Percentiles rank a stretch among this genome's conserved stretches.
Evolutionary conservation across 2,797 vertebrate genomes (phyloP).

Genomic region (Urosaurus nigricauda): DNA sequence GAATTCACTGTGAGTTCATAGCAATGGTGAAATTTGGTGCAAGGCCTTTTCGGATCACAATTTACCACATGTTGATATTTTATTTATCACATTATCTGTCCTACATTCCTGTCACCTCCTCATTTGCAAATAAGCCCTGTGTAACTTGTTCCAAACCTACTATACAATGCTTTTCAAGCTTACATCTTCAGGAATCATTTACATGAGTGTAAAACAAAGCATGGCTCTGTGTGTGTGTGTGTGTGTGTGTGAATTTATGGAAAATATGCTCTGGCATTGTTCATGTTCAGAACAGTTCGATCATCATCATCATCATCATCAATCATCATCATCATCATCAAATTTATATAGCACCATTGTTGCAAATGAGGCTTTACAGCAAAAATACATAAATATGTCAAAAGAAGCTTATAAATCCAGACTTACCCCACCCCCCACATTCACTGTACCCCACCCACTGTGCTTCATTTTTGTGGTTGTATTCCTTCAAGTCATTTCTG

Average conservation of each 20-base stretch:
- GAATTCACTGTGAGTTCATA: not conserved
- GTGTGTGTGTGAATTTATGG: not conserved
- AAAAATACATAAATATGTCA: no score
- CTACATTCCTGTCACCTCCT: not conserved
- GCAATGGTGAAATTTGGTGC: not conserved
- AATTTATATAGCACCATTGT: no score
- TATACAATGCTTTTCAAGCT: not conserved
- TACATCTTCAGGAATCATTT: not conserved
- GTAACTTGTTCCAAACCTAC: not conserved
- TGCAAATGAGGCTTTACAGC: no score
- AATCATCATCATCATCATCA: no score
- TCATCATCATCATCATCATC: no score
- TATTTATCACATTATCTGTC: not conserved
- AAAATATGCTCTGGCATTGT: not conserved
- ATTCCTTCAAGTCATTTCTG: no score
- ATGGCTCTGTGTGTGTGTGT: no score
- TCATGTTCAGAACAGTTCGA: not conserved
- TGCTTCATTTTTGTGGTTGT: no score
- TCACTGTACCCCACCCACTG: not conserved
- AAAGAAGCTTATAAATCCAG: not conserved
- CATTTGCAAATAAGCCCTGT: not conserved
- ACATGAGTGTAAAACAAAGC: not conserved
- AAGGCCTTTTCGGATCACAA: not conserved
- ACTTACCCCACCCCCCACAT: not conserved
- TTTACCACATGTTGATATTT: no score